Percentiles rank a stretch among this genome's conserved stretches.
These are phyloP conservation scores for Aphodius sticticus DNA, from an alignment of 2,888 invertebrate genomes.

Conservation along the genomic window DNA sequence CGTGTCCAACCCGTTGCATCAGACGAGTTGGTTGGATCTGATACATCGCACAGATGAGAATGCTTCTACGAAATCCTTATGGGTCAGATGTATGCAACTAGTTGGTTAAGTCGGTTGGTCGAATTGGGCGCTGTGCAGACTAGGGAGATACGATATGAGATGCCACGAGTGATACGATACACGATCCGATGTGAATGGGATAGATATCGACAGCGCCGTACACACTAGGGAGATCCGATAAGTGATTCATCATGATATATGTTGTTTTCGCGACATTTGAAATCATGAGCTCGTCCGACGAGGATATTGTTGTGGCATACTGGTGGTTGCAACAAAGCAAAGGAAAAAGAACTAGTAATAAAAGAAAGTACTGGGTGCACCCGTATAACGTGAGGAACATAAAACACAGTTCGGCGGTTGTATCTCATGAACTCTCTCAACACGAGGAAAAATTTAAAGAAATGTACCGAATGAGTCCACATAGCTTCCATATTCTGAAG, in stretches of 20 bases:
- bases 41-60: no score
- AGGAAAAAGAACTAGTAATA: not conserved
- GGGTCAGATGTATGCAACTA: no score
- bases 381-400: slow-evolving; percentile 16
- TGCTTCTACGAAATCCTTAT: no score
- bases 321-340: not conserved
- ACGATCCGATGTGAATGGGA: slow-evolving; percentile 15
- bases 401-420: slow-evolving; percentile 23
- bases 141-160: slow-evolving; percentile 10
- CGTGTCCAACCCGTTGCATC: no score
- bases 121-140: not conserved
- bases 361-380: slow-evolving; percentile 13
- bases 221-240: slow-evolving; percentile 10
- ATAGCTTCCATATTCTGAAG: slow-evolving; percentile 19
- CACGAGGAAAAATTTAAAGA: slow-evolving; percentile 14
- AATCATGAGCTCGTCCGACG: slow-evolving; percentile 20
- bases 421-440: slow-evolving; percentile 5
- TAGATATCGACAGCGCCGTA: not conserved
- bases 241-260: slow-evolving; percentile 16
- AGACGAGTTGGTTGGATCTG: no score
- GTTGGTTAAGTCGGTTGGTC: no score
- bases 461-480: slow-evolving; percentile 20
- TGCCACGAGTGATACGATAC: slow-evolving; percentile 18
- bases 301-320: slow-evolving; percentile 20
- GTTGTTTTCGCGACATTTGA: slow-evolving; percentile 10